These are phyloP conservation scores for Leptodactylus fallax DNA, from an alignment of 2,797 vertebrate species.

Conservation along the genomic window DNA sequence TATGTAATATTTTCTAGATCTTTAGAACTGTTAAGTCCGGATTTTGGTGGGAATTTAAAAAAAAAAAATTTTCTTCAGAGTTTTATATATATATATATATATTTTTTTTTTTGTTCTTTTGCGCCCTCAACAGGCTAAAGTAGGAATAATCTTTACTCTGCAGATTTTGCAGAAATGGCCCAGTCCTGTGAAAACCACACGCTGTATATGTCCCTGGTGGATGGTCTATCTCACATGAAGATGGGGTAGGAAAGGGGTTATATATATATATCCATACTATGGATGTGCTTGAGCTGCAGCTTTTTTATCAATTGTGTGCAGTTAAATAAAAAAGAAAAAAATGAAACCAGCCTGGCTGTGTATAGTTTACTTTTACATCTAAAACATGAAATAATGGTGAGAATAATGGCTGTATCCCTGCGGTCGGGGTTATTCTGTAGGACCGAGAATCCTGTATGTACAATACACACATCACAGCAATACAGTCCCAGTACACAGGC, in stretches of 20 bases:
- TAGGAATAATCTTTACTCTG: constrained; percentile 3
- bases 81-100: not conserved
- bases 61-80: not conserved
- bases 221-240: constrained; percentile 37
- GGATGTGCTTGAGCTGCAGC: constrained; percentile 55
- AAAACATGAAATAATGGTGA: not conserved
- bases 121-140: not conserved
- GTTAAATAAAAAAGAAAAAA: constrained; percentile 41
- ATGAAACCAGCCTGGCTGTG: constrained; percentile 1
- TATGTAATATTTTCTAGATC: constrained; percentile 10
- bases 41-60: not conserved
- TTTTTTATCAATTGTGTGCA: constrained; percentile 58
- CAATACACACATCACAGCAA: too few species aligned
- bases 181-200: not conserved
- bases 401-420: not conserved
- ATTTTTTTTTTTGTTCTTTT: not conserved
- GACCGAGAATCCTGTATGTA: too few species aligned
- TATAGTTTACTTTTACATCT: constrained; percentile 7
- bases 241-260: not conserved
- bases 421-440: not conserved
- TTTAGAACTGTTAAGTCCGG: not conserved
- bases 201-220: constrained; percentile 33
- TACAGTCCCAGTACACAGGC: too few species aligned
- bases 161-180: not conserved
- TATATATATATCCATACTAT: constrained; percentile 41